A percentile compares a stretch with the other conserved stretches of the same genome.
Evolutionary conservation across 2,797 vertebrate genomes (phyloP).

Genomic region (Thunnus albacares): DNA sequence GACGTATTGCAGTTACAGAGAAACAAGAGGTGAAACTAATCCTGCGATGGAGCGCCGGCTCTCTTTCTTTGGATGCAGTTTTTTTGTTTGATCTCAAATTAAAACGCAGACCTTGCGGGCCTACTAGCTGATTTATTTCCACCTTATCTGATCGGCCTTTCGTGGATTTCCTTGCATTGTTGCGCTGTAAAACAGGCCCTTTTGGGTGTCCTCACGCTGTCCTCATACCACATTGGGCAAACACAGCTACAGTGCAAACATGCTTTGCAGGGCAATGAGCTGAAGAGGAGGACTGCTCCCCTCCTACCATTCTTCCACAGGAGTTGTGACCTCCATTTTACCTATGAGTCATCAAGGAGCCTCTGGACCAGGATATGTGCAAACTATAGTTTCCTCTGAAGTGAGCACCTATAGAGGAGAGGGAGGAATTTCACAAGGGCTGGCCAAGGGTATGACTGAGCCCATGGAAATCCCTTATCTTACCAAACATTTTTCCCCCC

Average conservation of each 20-base stretch:
- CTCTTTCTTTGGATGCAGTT: constrained; percentile 17
- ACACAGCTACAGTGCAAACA: constrained; percentile 67
- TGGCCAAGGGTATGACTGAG: constrained; percentile 5
- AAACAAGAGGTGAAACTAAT: constrained; percentile 53
- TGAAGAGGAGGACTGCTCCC: constrained; percentile 39
- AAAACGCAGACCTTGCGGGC: constrained; percentile 37
- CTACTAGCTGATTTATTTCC: constrained; percentile 68
- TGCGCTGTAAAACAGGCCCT: constrained; percentile 64
- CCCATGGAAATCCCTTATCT: constrained; percentile 41
- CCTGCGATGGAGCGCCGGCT: not conserved
- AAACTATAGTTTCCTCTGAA: constrained; percentile 66
- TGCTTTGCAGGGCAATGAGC: constrained; percentile 50
- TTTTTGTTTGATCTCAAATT: constrained; percentile 67
- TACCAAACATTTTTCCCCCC: not conserved
- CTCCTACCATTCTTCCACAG: constrained; percentile 29
- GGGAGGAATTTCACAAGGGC: constrained; percentile 8
- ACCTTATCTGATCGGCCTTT: constrained; percentile 82
- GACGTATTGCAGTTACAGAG: constrained; percentile 23
- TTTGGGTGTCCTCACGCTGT: constrained; percentile 69
- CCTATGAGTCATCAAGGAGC: constrained; percentile 76
- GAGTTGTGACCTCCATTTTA: constrained; percentile 79
- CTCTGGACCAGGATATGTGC: constrained; percentile 50
- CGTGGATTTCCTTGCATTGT: constrained; percentile 82
- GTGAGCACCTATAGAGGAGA: constrained; percentile 53
- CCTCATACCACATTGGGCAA: constrained; percentile 57